Evolutionary conservation across 2,888 invertebrate genomes (phyloP).

Genomic region (Byasa hedistus): DNA sequence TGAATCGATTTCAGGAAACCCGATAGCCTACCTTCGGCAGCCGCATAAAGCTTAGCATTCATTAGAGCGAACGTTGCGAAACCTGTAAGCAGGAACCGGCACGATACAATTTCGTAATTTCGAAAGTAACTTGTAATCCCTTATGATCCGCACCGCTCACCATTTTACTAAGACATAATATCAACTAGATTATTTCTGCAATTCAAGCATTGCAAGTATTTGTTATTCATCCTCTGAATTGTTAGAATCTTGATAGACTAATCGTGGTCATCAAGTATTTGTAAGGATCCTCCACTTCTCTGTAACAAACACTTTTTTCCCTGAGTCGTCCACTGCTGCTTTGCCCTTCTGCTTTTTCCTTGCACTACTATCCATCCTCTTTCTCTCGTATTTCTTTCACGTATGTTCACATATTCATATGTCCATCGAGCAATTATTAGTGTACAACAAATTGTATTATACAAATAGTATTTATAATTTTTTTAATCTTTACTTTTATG

Average conservation of each 20-base stretch:
- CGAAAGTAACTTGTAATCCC: slow-evolving; percentile 24
- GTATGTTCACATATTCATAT: too few relatives aligned
- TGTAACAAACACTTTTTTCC: too few relatives aligned
- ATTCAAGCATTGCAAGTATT: background rate
- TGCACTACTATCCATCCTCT: background rate
- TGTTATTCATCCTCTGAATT: background rate
- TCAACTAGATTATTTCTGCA: too few relatives aligned
- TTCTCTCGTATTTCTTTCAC: background rate
- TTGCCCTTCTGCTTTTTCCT: background rate
- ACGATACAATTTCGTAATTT: slow-evolving; percentile 21
- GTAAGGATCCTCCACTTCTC: too few relatives aligned
- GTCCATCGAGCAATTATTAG: too few relatives aligned
- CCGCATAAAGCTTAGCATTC: slow-evolving; percentile 14
- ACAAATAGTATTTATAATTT: too few relatives aligned
- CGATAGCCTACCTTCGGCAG: slow-evolving; percentile 30
- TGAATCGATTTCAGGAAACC: slow-evolving; percentile 34
- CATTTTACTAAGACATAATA: too few relatives aligned
- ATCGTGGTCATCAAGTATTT: too few relatives aligned
- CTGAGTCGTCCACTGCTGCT: too few relatives aligned
- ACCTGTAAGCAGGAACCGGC: slow-evolving; percentile 12
- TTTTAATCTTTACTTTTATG: too few relatives aligned
- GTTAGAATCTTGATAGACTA: too few relatives aligned
- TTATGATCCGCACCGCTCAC: slow-evolving; percentile 1
- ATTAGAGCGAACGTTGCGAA: slow-evolving; percentile 20
- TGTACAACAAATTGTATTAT: too few relatives aligned